Conservation (phyloP, 1,140 invertebrate species). For the Megalonaias nervosa region DNA sequence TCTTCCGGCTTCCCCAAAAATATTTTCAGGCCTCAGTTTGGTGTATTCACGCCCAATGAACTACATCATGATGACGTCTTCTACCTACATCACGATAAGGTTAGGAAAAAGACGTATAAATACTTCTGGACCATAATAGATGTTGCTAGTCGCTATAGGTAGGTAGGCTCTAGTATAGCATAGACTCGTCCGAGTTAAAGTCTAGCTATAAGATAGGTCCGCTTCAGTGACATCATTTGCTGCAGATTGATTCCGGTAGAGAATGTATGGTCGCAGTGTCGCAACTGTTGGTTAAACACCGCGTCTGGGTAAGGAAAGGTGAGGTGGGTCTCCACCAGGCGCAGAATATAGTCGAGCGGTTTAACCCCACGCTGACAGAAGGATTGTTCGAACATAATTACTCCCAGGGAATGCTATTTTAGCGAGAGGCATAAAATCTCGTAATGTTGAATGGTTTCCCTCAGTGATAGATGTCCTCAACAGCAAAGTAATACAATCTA, state of each 20-base stretch:
- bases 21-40: conserved; percentile 14
- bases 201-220: conserved; percentile 20
- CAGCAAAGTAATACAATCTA: conserved; percentile 23
- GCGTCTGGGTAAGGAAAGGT: conserved; percentile 5
- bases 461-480: conserved; percentile 16
- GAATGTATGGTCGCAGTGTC: conserved; percentile 18
- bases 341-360: conserved; percentile 12
- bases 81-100: conserved; percentile 30
- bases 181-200: conserved; percentile 22
- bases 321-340: conserved; percentile 8
- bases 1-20: conserved; percentile 10
- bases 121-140: conserved; percentile 30
- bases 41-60: conserved; percentile 20
- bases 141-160: conserved; percentile 28
- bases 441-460: conserved; percentile 6
- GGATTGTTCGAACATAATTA: too few species aligned
- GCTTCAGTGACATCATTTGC: conserved; percentile 19
- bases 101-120: conserved; percentile 16
- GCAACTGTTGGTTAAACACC: conserved; percentile 27
- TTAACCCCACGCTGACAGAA: too few species aligned
- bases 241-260: conserved; percentile 19
- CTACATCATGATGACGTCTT: conserved; percentile 25
- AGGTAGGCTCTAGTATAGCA: conserved; percentile 12
- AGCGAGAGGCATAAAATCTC: conserved; percentile 1
- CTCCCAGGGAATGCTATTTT: neutral